These are phyloP conservation scores for Drosophila mettleri DNA, from an alignment of 2,888 invertebrate genomes.

Conservation along the genomic window DNA sequence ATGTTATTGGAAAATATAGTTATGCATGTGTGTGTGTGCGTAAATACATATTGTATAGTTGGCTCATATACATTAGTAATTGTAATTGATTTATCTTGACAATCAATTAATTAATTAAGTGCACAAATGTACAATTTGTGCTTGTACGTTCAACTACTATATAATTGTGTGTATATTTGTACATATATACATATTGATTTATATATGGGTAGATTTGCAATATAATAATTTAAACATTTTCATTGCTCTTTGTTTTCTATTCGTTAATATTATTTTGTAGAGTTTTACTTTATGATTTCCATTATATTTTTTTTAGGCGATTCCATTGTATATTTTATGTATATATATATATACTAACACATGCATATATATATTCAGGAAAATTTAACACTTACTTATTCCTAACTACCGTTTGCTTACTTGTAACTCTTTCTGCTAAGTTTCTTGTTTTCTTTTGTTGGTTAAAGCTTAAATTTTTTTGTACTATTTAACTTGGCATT, in stretches of 20 bases:
- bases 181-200: background rate
- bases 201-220: too few species aligned
- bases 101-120: constrained; percentile 42
- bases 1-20: background rate
- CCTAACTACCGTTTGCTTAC: background rate
- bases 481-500: background rate
- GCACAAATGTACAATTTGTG: constrained; percentile 4
- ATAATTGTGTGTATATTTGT: background rate
- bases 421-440: background rate
- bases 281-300: background rate
- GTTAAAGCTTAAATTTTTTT: too few species aligned
- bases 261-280: too few species aligned
- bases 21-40: background rate
- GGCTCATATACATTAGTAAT: background rate
- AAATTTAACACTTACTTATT: background rate
- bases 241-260: too few species aligned
- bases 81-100: constrained; percentile 20
- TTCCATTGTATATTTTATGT: background rate
- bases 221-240: too few species aligned
- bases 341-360: background rate
- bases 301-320: background rate
- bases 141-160: background rate
- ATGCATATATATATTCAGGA: background rate
- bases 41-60: background rate
- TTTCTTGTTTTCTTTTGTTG: background rate